Base-by-base conservation (phyloP, 2,888 invertebrate genomes). In the Horisme vitalbata region DNA sequence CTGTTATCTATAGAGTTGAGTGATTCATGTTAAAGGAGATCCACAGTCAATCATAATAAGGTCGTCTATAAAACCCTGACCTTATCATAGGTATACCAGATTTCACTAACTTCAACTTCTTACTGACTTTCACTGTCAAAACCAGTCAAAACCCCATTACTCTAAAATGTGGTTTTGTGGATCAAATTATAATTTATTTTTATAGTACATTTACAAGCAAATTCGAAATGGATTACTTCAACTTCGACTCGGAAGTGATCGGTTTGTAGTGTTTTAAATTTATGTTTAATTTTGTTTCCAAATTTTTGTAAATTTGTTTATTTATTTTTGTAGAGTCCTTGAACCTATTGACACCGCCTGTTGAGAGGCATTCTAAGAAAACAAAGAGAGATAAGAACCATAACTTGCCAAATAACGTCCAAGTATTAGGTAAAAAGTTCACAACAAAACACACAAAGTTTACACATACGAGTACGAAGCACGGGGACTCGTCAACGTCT, bases 241-340 rank as follows among this genome's bases (percentile, higher is more conserved):
- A 63, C 52, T 53, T 51, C 37, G 68, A 73, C 56, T 75, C 75
- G 14, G 72, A 75, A 54, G 65, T 67, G 41, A 64, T 71, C 52
- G 78, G 80, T 83, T 58, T 48, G 66, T 59, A 57, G 43, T 65
- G 45, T 61, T 52, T 37, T 53, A 38, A 33, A 48, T 58, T 55
- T 50, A 41, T 18, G 41, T 54, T 10, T 36, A 32, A 39, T 46
- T 35, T 45, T 52, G 14, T 45, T 45, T 6, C 24, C 1, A 37
- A 39, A 41, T 48, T 39, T 26, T 59, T 38, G 32, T 23, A 30
- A 39, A 53, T 59, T 70, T 67, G 57, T 60, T 57, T 61, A 64
- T 63, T 63, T 60, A 62, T 52, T 69, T 75, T 69, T 75, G 57
- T 79, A 85, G 84, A 79, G 62, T 72, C 73, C 9, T 63, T 83